Conservation (phyloP, 2,888 invertebrate species). For the Tipula confusa region DNA sequence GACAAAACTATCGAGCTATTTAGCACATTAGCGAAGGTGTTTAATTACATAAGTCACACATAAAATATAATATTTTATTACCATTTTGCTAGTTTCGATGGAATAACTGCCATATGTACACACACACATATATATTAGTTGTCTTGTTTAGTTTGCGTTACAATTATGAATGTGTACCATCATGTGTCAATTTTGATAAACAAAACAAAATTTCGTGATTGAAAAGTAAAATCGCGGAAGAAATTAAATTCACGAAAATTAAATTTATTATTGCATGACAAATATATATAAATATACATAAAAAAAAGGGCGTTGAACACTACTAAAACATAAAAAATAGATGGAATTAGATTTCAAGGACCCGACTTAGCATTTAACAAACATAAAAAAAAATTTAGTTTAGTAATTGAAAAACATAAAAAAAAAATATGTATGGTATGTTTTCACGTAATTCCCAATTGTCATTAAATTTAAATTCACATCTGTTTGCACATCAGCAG, state of each 20-base stretch:
- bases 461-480: constrained; percentile 20
- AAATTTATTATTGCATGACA: neutral
- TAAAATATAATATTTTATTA: neutral
- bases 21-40: neutral
- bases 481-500: neutral
- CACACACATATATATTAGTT: neutral
- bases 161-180: neutral
- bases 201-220: constrained; percentile 8
- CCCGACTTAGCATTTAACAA: neutral
- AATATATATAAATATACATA: neutral
- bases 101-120: neutral
- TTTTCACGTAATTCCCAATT: neutral
- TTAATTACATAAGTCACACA: neutral
- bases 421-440: constrained; percentile 4
- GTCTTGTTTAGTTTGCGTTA: neutral
- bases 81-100: neutral
- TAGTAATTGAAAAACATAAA: neutral
- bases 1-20: neutral
- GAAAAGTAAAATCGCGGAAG: neutral
- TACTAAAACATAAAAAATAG: neutral
- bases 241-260: neutral
- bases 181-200: neutral
- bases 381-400: neutral
- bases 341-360: neutral
- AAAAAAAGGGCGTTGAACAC: neutral